These are phyloP conservation scores for Herminia tarsipennalis DNA, from an alignment of 2,888 invertebrate genomes.

Conservation along the genomic window DNA sequence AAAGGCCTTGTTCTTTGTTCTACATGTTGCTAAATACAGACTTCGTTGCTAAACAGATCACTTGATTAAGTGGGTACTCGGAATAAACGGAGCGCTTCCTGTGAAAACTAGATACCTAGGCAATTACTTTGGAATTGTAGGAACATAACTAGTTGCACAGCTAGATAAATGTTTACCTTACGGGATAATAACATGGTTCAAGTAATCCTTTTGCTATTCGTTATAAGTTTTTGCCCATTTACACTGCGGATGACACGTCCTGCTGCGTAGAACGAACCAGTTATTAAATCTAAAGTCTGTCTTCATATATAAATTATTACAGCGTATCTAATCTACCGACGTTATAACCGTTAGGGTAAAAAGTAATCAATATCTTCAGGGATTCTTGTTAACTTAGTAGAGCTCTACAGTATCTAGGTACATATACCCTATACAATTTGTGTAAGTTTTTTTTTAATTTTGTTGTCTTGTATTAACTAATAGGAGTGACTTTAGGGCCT, in stretches of 20 bases:
- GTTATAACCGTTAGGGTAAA: too few relatives aligned
- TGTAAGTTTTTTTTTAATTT: too few relatives aligned
- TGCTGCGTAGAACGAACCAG: too few relatives aligned
- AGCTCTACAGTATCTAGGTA: too few relatives aligned
- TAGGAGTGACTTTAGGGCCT: too few relatives aligned
- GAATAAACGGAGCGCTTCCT: conserved; percentile 27
- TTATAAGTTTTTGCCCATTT: conserved; percentile 11
- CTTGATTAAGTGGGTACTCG: conserved; percentile 20
- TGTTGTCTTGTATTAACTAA: too few relatives aligned
- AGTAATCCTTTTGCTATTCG: conserved; percentile 9
- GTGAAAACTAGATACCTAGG: conserved; percentile 29
- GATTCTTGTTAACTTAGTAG: too few relatives aligned
- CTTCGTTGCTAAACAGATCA: conserved; percentile 11
- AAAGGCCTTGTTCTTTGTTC: conserved; percentile 13
- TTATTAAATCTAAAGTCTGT: too few relatives aligned
- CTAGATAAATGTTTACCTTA: conserved; percentile 22
- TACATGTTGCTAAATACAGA: conserved; percentile 3
- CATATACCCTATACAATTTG: too few relatives aligned
- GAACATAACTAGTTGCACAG: conserved; percentile 14
- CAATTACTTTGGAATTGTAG: conserved; percentile 24
- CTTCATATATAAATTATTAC: too few relatives aligned
- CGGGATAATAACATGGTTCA: conserved; percentile 22
- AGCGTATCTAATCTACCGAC: too few relatives aligned
- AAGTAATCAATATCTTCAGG: too few relatives aligned
- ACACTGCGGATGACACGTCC: conserved; percentile 1